Evolutionary conservation across 2,113 vertebrate genomes (phyloP).

Genomic region (Procavia capensis): DNA sequence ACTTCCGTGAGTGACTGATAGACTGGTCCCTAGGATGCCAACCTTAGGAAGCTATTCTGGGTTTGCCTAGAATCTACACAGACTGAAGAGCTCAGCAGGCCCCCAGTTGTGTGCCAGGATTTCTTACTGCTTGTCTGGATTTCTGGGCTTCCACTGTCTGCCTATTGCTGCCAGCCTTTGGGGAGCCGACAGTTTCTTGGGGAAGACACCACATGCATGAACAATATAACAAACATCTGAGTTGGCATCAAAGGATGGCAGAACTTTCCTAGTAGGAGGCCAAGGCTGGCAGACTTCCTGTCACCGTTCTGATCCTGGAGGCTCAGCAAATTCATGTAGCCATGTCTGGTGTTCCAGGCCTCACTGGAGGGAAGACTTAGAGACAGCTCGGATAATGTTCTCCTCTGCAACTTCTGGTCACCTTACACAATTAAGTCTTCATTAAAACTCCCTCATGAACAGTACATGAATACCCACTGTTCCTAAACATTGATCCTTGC

Average conservation of each 20-base stretch:
- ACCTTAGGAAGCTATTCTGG: conserved; percentile 22
- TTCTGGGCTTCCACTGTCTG: conserved; percentile 43
- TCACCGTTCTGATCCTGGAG: conserved; percentile 42
- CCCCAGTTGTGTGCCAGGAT: conserved; percentile 33
- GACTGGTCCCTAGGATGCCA: neutral
- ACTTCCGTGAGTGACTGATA: neutral
- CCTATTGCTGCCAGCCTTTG: conserved; percentile 57
- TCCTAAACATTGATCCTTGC: too few species aligned
- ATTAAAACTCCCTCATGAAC: neutral
- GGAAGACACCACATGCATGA: conserved; percentile 75
- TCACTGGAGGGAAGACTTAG: neutral
- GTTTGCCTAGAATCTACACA: neutral
- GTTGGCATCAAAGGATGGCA: conserved; percentile 74
- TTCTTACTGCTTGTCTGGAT: conserved; percentile 64
- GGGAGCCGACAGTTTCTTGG: conserved; percentile 27
- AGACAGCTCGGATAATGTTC: neutral
- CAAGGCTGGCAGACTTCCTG: conserved; percentile 62
- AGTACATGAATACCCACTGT: neutral
- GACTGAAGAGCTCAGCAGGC: neutral
- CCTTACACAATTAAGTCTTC: neutral
- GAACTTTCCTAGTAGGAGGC: conserved; percentile 79
- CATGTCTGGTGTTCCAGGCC: neutral
- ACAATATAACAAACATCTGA: conserved; percentile 77
- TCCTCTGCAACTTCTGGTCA: neutral
- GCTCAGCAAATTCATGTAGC: conserved; percentile 49